A percentile compares a stretch with the other conserved stretches of the same genome.
Conservation (phyloP, 2,888 invertebrate genomes). For the Platycnemis pennipes region DNA sequence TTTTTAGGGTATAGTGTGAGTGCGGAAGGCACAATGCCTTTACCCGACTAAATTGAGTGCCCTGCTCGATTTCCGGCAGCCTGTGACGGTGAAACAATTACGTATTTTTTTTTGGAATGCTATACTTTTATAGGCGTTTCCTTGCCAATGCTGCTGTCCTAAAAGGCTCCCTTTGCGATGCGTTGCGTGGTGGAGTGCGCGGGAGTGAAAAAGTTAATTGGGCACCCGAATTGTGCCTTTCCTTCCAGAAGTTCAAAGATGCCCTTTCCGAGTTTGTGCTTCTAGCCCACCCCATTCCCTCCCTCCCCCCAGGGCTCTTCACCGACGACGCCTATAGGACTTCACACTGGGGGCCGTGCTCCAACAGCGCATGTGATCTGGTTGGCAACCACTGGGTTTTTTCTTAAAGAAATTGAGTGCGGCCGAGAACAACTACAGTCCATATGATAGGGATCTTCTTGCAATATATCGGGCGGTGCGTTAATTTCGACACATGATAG, state of each 20-base stretch:
- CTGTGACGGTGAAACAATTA: not conserved
- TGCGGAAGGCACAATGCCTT: too few relatives aligned
- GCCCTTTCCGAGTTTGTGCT: too few relatives aligned
- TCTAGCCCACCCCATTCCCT: too few relatives aligned
- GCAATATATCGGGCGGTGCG: slow-evolving; percentile 66
- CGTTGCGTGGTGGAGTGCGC: not conserved
- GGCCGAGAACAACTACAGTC: too few relatives aligned
- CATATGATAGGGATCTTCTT: not conserved
- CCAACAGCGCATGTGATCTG: slow-evolving; percentile 71
- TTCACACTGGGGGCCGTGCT: slow-evolving; percentile 73
- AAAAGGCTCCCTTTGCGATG: not conserved
- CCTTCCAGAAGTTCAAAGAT: not conserved
- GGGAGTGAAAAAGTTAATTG: not conserved
- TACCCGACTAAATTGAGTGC: too few relatives aligned
- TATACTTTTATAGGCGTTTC: slow-evolving; percentile 8
- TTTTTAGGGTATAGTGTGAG: too few relatives aligned
- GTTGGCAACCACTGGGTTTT: slow-evolving; percentile 73
- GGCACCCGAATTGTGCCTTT: not conserved
- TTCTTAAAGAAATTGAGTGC: slow-evolving; percentile 73
- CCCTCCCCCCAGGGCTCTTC: not conserved
- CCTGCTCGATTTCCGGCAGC: not conserved
- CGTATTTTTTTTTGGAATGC: not conserved
- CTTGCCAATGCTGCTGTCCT: not conserved
- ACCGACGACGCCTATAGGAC: slow-evolving; percentile 71
- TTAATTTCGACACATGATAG: slow-evolving; percentile 64